A percentile compares a stretch with the other conserved stretches of the same genome.
phyloP scores from a whole-genome alignment of 2,888 invertebrate genomes.

The Oligia latruncula region DNA sequence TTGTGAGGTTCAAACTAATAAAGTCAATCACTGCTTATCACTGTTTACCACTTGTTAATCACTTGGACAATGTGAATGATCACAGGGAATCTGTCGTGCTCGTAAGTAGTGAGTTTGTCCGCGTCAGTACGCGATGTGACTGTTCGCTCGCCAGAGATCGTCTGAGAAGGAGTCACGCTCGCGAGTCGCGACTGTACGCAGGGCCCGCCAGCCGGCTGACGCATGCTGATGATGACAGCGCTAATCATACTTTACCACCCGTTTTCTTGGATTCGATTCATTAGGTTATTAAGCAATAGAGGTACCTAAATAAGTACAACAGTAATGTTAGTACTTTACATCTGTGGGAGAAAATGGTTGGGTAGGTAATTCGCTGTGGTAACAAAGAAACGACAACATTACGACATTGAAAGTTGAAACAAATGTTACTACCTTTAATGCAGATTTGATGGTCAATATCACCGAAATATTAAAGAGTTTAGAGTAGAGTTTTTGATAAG shows the following conservation, averaged over 20 bases:
- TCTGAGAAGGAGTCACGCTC: slow-evolving; percentile 60
- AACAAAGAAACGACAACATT: no score
- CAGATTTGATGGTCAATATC: not conserved
- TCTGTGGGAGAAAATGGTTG: not conserved
- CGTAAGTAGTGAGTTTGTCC: slow-evolving; percentile 45
- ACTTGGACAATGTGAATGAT: slow-evolving; percentile 50
- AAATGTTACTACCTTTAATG: not conserved
- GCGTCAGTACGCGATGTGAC: slow-evolving; percentile 65
- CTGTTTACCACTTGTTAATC: slow-evolving; percentile 65
- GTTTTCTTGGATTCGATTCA: slow-evolving; percentile 33
- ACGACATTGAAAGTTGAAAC: not conserved
- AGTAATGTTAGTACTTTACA: slow-evolving; percentile 5
- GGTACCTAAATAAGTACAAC: slow-evolving; percentile 14
- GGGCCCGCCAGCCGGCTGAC: slow-evolving; percentile 64
- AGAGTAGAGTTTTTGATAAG: slow-evolving; percentile 4
- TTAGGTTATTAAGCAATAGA: slow-evolving; percentile 22
- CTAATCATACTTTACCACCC: slow-evolving; percentile 59
- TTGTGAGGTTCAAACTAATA: slow-evolving; percentile 41
- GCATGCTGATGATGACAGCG: slow-evolving; percentile 68
- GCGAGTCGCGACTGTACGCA: slow-evolving; percentile 53
- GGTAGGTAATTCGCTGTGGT: not conserved
- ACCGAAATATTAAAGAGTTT: not conserved
- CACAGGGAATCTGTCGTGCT: slow-evolving; percentile 54
- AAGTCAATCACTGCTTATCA: slow-evolving; percentile 61
- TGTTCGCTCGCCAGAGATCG: slow-evolving; percentile 69